Conservation (phyloP, 2,113 vertebrate genomes). For the Neopipo cinnamomea region DNA sequence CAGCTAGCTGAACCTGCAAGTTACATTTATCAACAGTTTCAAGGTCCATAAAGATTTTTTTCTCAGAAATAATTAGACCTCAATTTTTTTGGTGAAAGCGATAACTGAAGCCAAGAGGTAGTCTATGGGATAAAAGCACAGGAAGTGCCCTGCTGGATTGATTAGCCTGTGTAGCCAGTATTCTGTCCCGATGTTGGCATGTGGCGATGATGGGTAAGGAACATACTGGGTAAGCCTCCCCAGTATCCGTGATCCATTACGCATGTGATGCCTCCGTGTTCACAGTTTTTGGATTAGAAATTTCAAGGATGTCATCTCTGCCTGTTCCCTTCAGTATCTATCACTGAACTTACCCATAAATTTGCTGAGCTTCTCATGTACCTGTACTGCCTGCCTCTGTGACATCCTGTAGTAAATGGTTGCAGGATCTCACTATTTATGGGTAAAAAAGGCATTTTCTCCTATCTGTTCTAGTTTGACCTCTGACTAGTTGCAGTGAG, state of each 20-base stretch:
- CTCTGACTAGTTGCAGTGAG: background rate
- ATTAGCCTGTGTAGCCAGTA: background rate
- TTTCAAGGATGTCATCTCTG: background rate
- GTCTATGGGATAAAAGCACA: background rate
- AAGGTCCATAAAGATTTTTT: background rate
- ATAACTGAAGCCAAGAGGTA: background rate
- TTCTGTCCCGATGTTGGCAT: background rate
- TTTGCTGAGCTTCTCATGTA: background rate
- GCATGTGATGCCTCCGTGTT: background rate
- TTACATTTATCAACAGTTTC: background rate
- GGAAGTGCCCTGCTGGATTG: no score
- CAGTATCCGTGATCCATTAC: background rate
- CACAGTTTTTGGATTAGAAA: background rate
- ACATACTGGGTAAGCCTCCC: background rate
- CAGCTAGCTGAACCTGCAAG: background rate
- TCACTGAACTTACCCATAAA: background rate
- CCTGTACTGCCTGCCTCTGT: background rate
- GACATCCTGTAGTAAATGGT: background rate
- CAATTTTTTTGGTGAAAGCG: background rate
- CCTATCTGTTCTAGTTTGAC: background rate
- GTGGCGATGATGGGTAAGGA: background rate
- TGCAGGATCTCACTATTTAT: background rate
- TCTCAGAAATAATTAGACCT: background rate
- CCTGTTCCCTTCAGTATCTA: background rate
- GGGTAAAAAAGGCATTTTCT: background rate